phyloP scores from a whole-genome alignment of 2,113 vertebrate genomes.

The cat (Felis catus) region DNA sequence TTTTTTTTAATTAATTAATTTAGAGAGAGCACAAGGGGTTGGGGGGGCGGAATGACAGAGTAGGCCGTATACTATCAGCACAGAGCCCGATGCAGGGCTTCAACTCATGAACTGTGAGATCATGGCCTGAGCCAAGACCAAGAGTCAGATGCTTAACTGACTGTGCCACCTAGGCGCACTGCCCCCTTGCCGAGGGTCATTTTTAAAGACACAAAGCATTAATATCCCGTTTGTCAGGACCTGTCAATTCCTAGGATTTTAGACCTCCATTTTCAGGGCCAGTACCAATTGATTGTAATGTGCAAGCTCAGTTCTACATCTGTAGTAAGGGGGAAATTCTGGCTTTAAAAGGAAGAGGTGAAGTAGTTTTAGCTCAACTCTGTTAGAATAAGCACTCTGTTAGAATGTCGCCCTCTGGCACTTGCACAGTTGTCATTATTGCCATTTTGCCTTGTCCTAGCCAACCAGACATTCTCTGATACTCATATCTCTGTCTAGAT shows the following conservation, averaged over 20 bases:
- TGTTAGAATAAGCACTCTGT: neutral
- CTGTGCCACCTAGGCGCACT: too few relatives aligned
- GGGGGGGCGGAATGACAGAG: too few relatives aligned
- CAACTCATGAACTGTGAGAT: too few relatives aligned
- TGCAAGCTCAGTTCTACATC: neutral
- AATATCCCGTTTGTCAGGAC: neutral
- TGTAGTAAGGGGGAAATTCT: neutral
- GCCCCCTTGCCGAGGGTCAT: neutral
- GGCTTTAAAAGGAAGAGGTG: neutral
- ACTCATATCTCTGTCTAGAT: neutral
- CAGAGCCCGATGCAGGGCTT: too few relatives aligned
- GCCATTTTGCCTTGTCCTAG: neutral
- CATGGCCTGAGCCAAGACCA: too few relatives aligned
- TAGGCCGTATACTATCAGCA: too few relatives aligned
- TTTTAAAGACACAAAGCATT: neutral
- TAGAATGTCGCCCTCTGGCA: neutral
- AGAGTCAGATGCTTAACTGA: too few relatives aligned
- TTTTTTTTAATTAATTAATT: too few relatives aligned
- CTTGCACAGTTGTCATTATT: neutral
- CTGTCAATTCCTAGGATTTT: neutral
- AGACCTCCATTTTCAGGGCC: neutral
- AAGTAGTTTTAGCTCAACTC: neutral
- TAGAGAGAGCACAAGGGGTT: too few relatives aligned
- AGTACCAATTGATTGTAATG: neutral
- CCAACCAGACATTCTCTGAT: neutral